phyloP scores from a whole-genome alignment of 2,888 invertebrate species.

The Megalurothrips usitatus region DNA sequence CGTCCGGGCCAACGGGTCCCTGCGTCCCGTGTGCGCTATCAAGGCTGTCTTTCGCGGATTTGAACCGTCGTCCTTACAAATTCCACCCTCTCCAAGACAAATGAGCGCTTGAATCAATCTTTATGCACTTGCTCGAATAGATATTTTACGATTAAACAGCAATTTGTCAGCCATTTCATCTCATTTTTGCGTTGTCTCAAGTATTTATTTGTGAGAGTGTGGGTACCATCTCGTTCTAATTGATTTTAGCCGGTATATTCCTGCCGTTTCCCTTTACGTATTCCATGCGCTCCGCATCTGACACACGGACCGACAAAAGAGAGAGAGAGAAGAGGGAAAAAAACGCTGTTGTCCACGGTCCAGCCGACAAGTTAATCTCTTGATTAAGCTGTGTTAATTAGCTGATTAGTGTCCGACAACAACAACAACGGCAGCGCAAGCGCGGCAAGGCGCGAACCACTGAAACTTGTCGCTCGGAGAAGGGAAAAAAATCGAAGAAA shows the following conservation, averaged over 20 bases:
- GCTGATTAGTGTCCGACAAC: not conserved
- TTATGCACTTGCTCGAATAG: too few relatives aligned
- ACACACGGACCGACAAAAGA: not conserved
- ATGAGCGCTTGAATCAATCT: too few relatives aligned
- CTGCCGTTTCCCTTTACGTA: not conserved
- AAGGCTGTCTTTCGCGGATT: too few relatives aligned
- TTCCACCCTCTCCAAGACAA: too few relatives aligned
- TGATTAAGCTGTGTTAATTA: conserved; percentile 16
- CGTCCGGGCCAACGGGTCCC: too few relatives aligned
- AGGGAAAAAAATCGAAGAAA: not conserved
- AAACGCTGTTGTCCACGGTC: not conserved
- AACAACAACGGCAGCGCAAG: not conserved
- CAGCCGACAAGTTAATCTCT: not conserved
- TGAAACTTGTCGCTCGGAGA: not conserved
- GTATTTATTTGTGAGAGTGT: not conserved
- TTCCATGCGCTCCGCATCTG: not conserved
- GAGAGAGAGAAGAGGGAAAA: not conserved
- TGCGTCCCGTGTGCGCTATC: too few relatives aligned
- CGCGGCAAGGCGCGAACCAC: not conserved
- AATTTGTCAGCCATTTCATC: too few relatives aligned
- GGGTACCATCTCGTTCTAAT: not conserved
- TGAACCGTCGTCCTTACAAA: too few relatives aligned
- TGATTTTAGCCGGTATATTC: too few relatives aligned
- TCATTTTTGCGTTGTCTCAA: too few relatives aligned
- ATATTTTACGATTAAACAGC: too few relatives aligned